Evolutionary conservation across 2,797 vertebrate genomes (phyloP), one percentile per base, ranked within the genome.

Genomic region (Lepilemur ruficaudatus): DNA sequence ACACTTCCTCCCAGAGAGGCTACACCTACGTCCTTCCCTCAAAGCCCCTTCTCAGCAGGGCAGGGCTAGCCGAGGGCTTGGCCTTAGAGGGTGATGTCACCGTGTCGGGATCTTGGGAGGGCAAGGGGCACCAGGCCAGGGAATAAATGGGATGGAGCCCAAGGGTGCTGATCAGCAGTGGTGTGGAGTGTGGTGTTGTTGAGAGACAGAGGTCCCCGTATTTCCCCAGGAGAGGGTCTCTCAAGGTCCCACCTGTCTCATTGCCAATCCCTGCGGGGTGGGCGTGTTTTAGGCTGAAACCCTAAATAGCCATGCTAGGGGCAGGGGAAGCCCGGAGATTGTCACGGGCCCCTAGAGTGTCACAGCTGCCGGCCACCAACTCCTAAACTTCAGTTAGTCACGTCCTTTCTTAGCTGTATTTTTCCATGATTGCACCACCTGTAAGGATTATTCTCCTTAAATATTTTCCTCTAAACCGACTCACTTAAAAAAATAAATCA

Each of bases 401-500:
- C n/a, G n/a, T 91, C 86, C 92, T 65, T 75, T 59, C 94, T 88
- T 18, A 20, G 32, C 50, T 43, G 28, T 65, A 32, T 23, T 85
- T 17, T 23, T 70, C 79, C 91, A 35, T 59, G 92, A 59, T n/a
- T 9, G 41, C 63, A 72, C 78, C 88, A 95, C 94, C 94, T 96
- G 85, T 15, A 73, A 59, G 92, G 92, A 86, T 91, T 89, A 92
- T 55, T 48, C 35, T 17, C 61, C 82, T 69, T n/a, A 65, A n/a
- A 28, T 61, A 70, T 90, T 94, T 94, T 75, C 91, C 78, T 95
- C 52, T 70, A 55, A 78, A 94, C 28, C 3, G 75, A 76, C 70
- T 81, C 89, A 80, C 75, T 89, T 67, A 15, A 50, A 52, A 70
- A 92, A 46, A 63, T 46, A 93, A 65, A 73, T 5, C 83, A 59